These are phyloP conservation scores for Eristalinus sepulchralis DNA, from an alignment of 2,888 invertebrate species.

Conservation along the genomic window DNA sequence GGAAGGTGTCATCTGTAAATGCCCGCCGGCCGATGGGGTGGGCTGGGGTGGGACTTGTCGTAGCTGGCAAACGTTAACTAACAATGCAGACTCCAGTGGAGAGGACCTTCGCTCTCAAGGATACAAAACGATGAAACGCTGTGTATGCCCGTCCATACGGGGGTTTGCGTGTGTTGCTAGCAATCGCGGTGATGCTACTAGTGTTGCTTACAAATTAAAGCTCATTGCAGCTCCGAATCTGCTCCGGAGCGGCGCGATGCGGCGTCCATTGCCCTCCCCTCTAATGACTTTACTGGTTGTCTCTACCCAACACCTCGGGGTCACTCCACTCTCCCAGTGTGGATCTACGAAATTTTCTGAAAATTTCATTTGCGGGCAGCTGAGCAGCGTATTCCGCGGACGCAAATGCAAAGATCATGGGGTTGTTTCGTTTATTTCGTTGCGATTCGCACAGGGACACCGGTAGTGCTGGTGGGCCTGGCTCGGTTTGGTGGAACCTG, in stretches of 20 bases:
- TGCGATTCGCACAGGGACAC: neutral
- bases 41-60: constrained; percentile 13
- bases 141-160: constrained; percentile 7
- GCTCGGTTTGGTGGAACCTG: neutral
- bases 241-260: neutral
- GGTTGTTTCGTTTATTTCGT: constrained; percentile 22
- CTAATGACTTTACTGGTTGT: neutral
- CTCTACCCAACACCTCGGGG: neutral
- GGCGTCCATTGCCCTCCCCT: neutral
- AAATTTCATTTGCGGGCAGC: constrained; percentile 48
- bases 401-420: constrained; percentile 43
- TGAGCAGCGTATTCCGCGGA: constrained; percentile 20
- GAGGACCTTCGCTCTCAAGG: constrained; percentile 37
- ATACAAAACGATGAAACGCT: constrained; percentile 17
- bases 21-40: constrained; percentile 22
- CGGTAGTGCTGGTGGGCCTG: constrained; percentile 9
- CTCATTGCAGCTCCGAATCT: constrained; percentile 36
- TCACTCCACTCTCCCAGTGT: neutral
- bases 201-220: constrained; percentile 56
- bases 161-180: constrained; percentile 3
- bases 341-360: constrained; percentile 27
- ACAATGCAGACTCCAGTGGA: constrained; percentile 28
- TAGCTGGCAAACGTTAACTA: constrained; percentile 30
- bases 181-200: constrained; percentile 11
- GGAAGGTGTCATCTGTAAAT: constrained; percentile 62